Evolutionary conservation across 2,113 vertebrate genomes (phyloP).

Genomic region (Craseonycteris thonglongyai): DNA sequence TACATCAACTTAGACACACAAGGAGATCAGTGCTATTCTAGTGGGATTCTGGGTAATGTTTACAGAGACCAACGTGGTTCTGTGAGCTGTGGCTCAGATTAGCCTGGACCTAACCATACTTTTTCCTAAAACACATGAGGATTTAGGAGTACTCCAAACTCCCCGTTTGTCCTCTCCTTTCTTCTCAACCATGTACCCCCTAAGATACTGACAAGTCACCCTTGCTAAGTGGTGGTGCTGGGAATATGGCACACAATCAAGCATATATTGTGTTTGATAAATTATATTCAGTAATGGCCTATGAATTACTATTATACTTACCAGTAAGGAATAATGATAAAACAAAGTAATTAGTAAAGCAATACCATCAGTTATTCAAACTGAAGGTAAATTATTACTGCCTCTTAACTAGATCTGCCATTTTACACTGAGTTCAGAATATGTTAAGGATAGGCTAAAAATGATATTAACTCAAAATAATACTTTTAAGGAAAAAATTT

Average conservation of each 20-base stretch:
- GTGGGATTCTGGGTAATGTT: neutral
- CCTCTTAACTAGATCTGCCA: neutral
- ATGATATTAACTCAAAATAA: neutral
- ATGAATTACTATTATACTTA: neutral
- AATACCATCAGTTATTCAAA: neutral
- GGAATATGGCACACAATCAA: neutral
- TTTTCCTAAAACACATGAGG: neutral
- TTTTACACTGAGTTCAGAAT: constrained; percentile 1
- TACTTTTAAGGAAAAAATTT: neutral
- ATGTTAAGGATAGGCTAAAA: neutral
- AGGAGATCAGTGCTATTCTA: neutral
- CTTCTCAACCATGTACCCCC: neutral
- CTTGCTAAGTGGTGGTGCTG: neutral
- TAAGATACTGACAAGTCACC: neutral
- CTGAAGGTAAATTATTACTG: neutral
- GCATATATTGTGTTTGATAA: neutral
- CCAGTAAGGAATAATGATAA: neutral
- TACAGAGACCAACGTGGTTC: neutral
- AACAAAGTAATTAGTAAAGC: neutral
- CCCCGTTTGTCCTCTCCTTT: neutral
- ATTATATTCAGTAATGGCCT: neutral
- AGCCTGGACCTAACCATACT: neutral
- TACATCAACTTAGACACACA: neutral
- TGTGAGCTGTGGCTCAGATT: neutral
- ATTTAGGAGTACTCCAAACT: neutral